phyloP scores from a whole-genome alignment of 2,888 invertebrate species.

The Anticlea derivata region DNA sequence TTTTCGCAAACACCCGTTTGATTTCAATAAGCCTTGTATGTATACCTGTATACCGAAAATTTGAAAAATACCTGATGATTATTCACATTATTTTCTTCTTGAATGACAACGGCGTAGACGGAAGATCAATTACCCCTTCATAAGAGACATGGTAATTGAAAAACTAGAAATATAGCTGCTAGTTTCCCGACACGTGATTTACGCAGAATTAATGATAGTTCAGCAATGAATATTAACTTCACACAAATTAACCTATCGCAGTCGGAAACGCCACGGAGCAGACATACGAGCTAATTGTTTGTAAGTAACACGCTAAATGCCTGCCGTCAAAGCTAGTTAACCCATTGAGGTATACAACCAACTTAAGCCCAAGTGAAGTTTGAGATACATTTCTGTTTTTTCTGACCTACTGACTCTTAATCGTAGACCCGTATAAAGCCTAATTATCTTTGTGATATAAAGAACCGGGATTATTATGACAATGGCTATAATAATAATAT shows the following conservation, averaged over 20 bases:
- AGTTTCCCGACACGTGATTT: conserved; percentile 42
- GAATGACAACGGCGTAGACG: not conserved
- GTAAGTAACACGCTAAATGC: conserved; percentile 71
- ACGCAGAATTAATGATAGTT: conserved; percentile 33
- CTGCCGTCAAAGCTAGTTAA: conserved; percentile 48
- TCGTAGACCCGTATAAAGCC: too few species aligned
- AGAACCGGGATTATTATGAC: too few species aligned
- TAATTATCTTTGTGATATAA: too few species aligned
- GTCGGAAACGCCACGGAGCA: conserved; percentile 9
- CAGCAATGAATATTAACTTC: conserved; percentile 33
- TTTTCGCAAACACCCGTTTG: too few species aligned
- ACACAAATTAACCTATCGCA: conserved; percentile 24
- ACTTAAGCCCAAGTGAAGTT: conserved; percentile 27
- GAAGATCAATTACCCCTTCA: not conserved
- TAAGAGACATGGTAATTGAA: conserved; percentile 8
- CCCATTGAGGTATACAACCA: conserved; percentile 12
- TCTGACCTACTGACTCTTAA: conserved; percentile 18
- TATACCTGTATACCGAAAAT: too few species aligned
- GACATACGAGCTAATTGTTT: conserved; percentile 58
- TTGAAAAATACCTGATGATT: too few species aligned
- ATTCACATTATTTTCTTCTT: not conserved
- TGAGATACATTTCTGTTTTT: conserved; percentile 10
- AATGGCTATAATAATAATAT: too few species aligned
- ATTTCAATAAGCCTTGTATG: too few species aligned
- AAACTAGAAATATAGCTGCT: not conserved